phyloP scores from a whole-genome alignment of 2,113 vertebrate genomes.

The Callopanchax toddi region DNA sequence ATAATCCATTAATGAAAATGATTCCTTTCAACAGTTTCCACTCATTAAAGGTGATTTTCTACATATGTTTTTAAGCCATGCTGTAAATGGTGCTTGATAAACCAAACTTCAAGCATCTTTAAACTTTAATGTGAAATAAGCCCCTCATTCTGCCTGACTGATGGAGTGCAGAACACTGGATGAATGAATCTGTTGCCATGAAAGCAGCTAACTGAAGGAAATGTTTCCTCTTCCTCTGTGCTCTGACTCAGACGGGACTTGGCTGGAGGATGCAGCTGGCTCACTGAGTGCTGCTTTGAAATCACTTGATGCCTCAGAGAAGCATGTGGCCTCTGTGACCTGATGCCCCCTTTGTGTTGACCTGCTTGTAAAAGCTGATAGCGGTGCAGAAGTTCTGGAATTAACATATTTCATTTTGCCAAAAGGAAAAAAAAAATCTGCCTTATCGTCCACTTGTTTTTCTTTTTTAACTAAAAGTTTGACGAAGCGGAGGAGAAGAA shows the following conservation, averaged over 20 bases:
- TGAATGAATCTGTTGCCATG: conserved; percentile 10
- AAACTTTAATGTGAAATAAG: conserved; percentile 3
- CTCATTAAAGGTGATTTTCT: no score
- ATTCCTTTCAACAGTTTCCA: no score
- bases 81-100: no score
- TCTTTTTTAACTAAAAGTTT: neutral
- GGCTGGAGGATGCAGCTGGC: conserved; percentile 39
- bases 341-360: conserved; percentile 22
- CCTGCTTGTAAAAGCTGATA: conserved; percentile 45
- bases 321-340: conserved; percentile 35
- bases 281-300: conserved; percentile 35
- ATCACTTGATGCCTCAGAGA: conserved; percentile 31
- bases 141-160: neutral
- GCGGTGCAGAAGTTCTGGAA: conserved; percentile 19
- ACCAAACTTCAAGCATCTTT: neutral
- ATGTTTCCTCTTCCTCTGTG: conserved; percentile 16
- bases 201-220: neutral
- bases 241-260: conserved; percentile 21
- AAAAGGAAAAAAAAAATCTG: conserved; percentile 1
- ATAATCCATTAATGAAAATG: no score
- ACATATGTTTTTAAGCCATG: no score
- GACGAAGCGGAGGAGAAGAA: neutral
- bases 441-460: neutral
- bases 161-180: neutral
- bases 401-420: conserved; percentile 4